These are phyloP conservation scores for Nemotelus pantherinus DNA, from an alignment of 2,888 invertebrate species.

Conservation along the genomic window DNA sequence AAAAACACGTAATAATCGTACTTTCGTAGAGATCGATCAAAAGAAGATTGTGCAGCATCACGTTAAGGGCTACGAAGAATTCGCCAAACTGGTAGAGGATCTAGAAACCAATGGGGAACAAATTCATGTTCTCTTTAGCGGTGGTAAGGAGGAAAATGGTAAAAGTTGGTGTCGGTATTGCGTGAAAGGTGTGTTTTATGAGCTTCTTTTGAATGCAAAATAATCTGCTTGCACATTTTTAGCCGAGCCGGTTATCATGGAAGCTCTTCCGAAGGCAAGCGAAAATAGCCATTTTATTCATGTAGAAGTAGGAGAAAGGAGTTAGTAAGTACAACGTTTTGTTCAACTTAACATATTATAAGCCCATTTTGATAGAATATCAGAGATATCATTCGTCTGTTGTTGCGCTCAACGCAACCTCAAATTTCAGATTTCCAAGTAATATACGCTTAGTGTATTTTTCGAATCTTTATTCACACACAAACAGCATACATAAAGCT, in stretches of 20 bases:
- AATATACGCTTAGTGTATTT: too few relatives aligned
- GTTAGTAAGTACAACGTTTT: slow-evolving; percentile 70
- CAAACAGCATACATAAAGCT: too few relatives aligned
- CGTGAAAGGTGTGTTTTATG: slow-evolving; percentile 72
- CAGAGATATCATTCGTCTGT: too few relatives aligned
- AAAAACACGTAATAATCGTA: not conserved
- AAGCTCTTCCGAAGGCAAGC: slow-evolving; percentile 71
- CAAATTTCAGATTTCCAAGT: too few relatives aligned
- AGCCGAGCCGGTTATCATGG: slow-evolving; percentile 83
- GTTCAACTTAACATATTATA: too few relatives aligned
- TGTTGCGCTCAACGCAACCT: too few relatives aligned
- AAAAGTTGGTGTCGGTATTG: slow-evolving; percentile 93
- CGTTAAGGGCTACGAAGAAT: slow-evolving; percentile 64
- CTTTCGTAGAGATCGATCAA: not conserved
- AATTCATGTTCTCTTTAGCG: slow-evolving; percentile 64
- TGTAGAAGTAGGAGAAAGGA: slow-evolving; percentile 81
- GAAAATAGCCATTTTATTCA: slow-evolving; percentile 75
- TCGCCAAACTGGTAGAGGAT: slow-evolving; percentile 62
- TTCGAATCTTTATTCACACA: too few relatives aligned
- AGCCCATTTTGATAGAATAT: too few relatives aligned
- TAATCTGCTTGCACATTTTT: slow-evolving; percentile 52
- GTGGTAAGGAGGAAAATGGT: slow-evolving; percentile 68
- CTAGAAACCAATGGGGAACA: slow-evolving; percentile 59
- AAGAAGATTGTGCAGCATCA: slow-evolving; percentile 64
- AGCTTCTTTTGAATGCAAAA: not conserved